Evolutionary conservation across 2,113 vertebrate genomes (phyloP).

Genomic region (Cepphus grylle): DNA sequence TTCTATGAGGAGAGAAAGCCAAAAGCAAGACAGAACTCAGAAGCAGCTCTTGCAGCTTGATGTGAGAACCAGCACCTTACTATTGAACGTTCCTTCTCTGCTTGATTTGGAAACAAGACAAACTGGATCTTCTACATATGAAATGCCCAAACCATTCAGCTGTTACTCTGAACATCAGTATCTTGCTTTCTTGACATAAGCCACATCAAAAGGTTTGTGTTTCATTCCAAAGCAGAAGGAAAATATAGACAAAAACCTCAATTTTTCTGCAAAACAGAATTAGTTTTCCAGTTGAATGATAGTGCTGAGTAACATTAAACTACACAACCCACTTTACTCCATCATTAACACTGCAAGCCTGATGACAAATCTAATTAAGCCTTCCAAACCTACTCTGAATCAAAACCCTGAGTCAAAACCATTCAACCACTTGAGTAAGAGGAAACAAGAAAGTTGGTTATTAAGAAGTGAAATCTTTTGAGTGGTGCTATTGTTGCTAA

Average conservation of each 20-base stretch:
- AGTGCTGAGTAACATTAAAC: background rate
- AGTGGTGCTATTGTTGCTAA: background rate
- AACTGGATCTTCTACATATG: background rate
- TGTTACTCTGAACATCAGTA: background rate
- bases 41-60: background rate
- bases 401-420: background rate
- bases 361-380: background rate
- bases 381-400: background rate
- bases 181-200: background rate
- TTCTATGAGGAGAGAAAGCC: background rate
- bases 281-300: background rate
- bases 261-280: background rate
- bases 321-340: background rate
- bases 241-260: background rate
- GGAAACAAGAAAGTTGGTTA: background rate
- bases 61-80: background rate
- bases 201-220: background rate
- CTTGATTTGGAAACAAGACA: background rate
- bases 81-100: background rate
- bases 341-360: background rate
- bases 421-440: background rate
- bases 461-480: background rate
- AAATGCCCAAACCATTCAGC: background rate
- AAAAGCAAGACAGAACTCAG: background rate
- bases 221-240: background rate